Percentiles rank a stretch among this genome's conserved stretches.
Conservation (phyloP, 2,113 vertebrate species). For the Mirza zaza region DNA sequence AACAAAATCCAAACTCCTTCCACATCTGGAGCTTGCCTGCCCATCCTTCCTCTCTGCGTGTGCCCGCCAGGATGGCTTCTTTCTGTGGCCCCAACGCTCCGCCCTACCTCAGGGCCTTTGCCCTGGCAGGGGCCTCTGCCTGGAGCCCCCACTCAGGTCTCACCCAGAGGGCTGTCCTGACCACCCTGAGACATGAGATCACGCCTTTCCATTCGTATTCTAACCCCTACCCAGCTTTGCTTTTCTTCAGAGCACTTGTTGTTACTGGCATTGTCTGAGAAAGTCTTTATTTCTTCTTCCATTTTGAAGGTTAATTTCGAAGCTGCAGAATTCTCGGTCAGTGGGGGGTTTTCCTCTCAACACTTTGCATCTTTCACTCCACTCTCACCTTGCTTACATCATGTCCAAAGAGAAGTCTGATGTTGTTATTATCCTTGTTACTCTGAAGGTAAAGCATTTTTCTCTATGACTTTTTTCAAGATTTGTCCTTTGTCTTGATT, state of each 20-base stretch:
- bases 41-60: background rate
- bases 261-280: background rate
- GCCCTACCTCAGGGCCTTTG: background rate
- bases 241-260: background rate
- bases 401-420: background rate
- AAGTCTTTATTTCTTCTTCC: background rate
- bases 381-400: background rate
- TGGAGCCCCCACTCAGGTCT: too few relatives aligned
- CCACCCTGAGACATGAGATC: too few relatives aligned
- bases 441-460: background rate
- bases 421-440: background rate
- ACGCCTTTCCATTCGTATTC: background rate
- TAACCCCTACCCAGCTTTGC: background rate
- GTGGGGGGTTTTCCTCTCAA: background rate
- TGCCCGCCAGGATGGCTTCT: rapidly evolving
- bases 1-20: background rate
- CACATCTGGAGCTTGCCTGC: rapidly evolving
- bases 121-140: background rate
- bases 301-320: background rate
- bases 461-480: background rate
- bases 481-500: background rate
- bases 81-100: background rate
- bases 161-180: background rate
- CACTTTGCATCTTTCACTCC: background rate
- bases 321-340: background rate